Percentiles rank a stretch among this genome's conserved stretches.
These are phyloP conservation scores for Steromphala cineraria DNA, from an alignment of 2,888 invertebrate species.

Conservation along the genomic window DNA sequence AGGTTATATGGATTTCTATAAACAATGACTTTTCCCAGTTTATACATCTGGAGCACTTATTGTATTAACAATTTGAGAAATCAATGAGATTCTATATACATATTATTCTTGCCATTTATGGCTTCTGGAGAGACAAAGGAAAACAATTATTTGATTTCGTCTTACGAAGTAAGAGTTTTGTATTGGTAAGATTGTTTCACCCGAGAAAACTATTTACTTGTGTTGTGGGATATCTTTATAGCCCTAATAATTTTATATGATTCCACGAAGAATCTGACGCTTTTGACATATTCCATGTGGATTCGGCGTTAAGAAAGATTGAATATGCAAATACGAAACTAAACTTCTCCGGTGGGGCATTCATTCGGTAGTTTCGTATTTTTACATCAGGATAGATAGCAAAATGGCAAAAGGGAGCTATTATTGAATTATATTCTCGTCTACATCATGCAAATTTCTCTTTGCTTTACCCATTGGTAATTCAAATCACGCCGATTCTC, in stretches of 20 bases:
- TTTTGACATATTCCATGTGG: not conserved
- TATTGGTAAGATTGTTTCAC: no score
- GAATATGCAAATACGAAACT: not conserved
- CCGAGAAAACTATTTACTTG: no score
- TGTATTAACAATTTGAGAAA: no score
- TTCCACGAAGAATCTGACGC: not conserved
- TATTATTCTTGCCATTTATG: no score
- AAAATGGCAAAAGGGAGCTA: not conserved
- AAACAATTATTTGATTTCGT: no score
- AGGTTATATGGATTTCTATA: no score
- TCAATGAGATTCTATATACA: no score
- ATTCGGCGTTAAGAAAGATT: not conserved
- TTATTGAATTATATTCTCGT: slow-evolving; percentile 1
- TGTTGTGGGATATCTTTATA: no score
- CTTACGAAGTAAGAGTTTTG: no score
- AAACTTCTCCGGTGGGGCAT: not conserved
- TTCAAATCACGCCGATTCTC: not conserved
- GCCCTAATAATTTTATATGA: not conserved
- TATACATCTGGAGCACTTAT: no score
- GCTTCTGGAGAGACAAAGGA: no score
- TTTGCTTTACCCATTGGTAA: not conserved
- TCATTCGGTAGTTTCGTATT: not conserved
- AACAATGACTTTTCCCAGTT: no score
- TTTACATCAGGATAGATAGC: not conserved
- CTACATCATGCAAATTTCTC: slow-evolving; percentile 12